Percentiles rank a stretch among this genome's conserved stretches.
phyloP scores from a whole-genome alignment of 2,888 invertebrate genomes.

The Spatulosminthurus flaviceps region DNA sequence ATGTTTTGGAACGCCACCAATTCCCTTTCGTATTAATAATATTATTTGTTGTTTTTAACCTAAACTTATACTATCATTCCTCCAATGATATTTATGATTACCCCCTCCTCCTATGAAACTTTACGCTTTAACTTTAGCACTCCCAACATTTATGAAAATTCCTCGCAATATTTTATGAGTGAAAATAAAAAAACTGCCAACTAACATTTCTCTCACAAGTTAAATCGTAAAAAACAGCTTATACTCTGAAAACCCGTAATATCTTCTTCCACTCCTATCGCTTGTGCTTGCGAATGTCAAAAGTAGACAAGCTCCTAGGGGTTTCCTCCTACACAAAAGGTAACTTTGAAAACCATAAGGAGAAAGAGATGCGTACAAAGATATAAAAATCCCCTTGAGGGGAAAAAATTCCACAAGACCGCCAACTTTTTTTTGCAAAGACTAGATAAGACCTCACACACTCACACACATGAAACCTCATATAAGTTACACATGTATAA shows the following conservation, averaged over 20 bases:
- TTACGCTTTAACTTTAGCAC: not conserved
- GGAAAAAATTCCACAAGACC: not conserved
- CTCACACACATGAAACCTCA: not conserved
- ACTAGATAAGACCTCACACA: not conserved
- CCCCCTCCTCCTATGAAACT: not conserved
- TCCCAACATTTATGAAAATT: not conserved
- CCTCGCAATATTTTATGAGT: not conserved
- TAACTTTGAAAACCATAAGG: not conserved
- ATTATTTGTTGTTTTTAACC: not conserved
- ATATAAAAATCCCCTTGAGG: not conserved
- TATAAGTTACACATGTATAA: not conserved
- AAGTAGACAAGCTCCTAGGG: no score
- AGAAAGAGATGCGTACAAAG: not conserved
- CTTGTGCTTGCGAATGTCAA: no score
- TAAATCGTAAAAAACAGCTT: not conserved
- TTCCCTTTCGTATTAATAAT: not conserved
- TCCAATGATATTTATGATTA: not conserved
- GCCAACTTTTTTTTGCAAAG: not conserved
- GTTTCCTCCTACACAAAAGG: no score
- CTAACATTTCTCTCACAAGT: not conserved
- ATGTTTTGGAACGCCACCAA: conserved; percentile 4
- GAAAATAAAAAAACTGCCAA: conserved; percentile 7
- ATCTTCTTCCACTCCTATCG: no score
- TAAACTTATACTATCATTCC: not conserved
- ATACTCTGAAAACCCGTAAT: not conserved